These are phyloP conservation scores for Ptyas mucosa DNA, from an alignment of 2,113 vertebrate genomes.

Conservation along the genomic window DNA sequence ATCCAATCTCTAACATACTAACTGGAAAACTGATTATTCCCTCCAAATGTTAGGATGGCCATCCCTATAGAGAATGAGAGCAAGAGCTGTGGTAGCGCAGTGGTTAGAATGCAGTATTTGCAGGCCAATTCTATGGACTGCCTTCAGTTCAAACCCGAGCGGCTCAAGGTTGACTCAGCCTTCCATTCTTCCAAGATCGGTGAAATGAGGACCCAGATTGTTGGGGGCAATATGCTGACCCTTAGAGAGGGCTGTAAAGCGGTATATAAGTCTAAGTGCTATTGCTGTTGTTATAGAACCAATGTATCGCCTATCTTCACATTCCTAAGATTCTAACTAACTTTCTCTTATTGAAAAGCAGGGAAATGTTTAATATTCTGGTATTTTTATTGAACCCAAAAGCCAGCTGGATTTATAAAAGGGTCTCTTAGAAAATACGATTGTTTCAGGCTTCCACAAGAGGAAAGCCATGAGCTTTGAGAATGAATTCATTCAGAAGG, in stretches of 20 bases:
- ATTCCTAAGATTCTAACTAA: not conserved
- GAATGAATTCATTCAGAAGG: constrained; percentile 8
- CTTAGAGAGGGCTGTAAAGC: not conserved
- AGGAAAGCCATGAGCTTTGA: not conserved
- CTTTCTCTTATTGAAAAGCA: not conserved
- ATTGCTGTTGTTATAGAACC: not conserved
- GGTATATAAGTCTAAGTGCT: not conserved
- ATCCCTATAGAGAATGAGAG: not conserved
- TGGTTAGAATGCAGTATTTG: not conserved
- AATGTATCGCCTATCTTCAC: not conserved
- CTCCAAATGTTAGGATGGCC: not conserved
- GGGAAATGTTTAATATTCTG: not conserved
- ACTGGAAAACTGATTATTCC: not conserved
- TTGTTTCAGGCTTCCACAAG: not conserved
- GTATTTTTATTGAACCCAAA: not conserved
- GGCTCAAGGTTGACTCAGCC: not conserved
- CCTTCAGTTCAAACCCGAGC: not conserved
- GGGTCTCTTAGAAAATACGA: not conserved
- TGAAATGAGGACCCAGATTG: not conserved
- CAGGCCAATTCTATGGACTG: not conserved
- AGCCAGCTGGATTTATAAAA: not conserved
- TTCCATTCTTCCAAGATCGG: not conserved
- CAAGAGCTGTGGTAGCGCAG: not conserved
- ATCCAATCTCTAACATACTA: not conserved
- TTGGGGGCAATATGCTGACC: not conserved